Evolutionary conservation across 2,113 vertebrate genomes (phyloP).

Genomic region (Paraplagusia blochii): DNA sequence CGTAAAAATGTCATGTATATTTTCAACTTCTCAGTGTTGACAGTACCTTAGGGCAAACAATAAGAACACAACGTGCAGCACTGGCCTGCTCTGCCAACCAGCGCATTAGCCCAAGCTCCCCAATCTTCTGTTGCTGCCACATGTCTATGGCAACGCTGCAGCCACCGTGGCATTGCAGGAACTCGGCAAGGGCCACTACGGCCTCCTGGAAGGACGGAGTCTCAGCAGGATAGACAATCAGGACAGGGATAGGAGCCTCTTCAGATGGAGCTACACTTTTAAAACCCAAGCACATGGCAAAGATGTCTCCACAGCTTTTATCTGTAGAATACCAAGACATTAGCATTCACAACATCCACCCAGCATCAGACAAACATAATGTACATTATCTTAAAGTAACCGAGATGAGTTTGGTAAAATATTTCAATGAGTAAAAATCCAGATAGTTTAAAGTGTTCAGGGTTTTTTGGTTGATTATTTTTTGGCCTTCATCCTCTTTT

Average conservation of each 20-base stretch:
- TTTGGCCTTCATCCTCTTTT: neutral
- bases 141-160: conserved; percentile 75
- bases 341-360: neutral
- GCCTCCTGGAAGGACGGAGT: conserved; percentile 70
- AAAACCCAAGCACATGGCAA: neutral
- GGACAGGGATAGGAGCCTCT: conserved; percentile 45
- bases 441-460: too few relatives aligned
- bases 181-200: conserved; percentile 75
- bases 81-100: conserved; percentile 77
- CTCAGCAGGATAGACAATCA: conserved; percentile 77
- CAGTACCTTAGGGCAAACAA: conserved; percentile 62
- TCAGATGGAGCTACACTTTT: neutral
- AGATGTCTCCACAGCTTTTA: neutral
- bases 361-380: neutral
- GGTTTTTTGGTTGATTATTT: neutral
- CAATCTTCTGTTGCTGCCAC: conserved; percentile 79
- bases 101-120: conserved; percentile 76
- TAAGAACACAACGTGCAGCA: conserved; percentile 71
- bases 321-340: conserved; percentile 18
- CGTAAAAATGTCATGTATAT: too few relatives aligned
- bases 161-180: conserved; percentile 70
- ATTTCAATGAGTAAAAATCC: conserved; percentile 1
- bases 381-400: neutral
- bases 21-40: too few relatives aligned
- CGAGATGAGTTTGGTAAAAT: neutral